These are phyloP conservation scores for Bursaphelenchus okinawaensis DNA, from an alignment of 2,888 invertebrate genomes.

Conservation along the genomic window DNA sequence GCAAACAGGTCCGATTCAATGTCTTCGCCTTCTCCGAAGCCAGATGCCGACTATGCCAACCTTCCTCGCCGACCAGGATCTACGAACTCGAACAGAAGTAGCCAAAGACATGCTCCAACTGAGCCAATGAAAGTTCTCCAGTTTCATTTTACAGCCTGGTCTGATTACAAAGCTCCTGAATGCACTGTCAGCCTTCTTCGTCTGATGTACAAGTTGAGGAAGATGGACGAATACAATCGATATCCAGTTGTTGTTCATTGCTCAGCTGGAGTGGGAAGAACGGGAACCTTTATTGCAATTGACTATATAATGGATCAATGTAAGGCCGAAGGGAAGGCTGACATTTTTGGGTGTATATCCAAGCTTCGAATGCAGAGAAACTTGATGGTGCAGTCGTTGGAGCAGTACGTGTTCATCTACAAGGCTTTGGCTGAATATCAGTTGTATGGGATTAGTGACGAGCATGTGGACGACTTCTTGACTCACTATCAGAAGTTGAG, in stretches of 20 bases:
- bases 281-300: slow-evolving; percentile 85
- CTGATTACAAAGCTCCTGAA: slow-evolving; percentile 90
- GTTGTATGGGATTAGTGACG: slow-evolving; percentile 85
- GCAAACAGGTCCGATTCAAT: slow-evolving; percentile 11
- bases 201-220: slow-evolving; percentile 43
- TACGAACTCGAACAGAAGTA: slow-evolving; percentile 20
- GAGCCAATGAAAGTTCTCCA: slow-evolving; percentile 70
- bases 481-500: slow-evolving; percentile 66
- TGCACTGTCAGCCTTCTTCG: slow-evolving; percentile 77
- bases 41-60: slow-evolving; percentile 47
- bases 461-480: slow-evolving; percentile 71
- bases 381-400: slow-evolving; percentile 86
- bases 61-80: slow-evolving; percentile 28
- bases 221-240: slow-evolving; percentile 61
- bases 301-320: slow-evolving; percentile 83
- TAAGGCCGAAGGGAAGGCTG: slow-evolving; percentile 71
- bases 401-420: slow-evolving; percentile 93
- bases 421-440: slow-evolving; percentile 84
- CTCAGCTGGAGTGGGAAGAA: slow-evolving; percentile 87
- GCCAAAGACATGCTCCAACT: slow-evolving; percentile 15
- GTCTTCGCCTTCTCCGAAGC: slow-evolving; percentile 10
- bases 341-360: slow-evolving; percentile 84
- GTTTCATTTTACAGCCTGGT: slow-evolving; percentile 91
- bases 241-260: slow-evolving; percentile 70
- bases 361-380: slow-evolving; percentile 83